Conservation (phyloP, 1,140 invertebrate species). For the Lucilia sericata region DNA sequence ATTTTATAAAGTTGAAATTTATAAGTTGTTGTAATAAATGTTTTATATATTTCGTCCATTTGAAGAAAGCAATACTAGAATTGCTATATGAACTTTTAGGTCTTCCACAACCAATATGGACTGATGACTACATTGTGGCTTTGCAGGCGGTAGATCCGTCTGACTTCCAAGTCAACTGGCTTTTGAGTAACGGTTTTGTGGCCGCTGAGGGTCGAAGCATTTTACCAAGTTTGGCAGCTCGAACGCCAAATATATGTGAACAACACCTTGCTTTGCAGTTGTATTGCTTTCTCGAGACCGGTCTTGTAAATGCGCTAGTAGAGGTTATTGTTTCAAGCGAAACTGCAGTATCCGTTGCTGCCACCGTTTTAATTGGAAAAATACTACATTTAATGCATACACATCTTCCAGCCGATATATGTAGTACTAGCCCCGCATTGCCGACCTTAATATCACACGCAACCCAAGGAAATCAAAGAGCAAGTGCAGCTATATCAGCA, state of each 20-base stretch:
- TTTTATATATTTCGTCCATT: conserved; percentile 49
- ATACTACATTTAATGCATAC: conserved; percentile 87
- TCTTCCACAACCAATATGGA: conserved; percentile 88
- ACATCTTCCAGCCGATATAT: conserved; percentile 86
- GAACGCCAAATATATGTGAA: conserved; percentile 90
- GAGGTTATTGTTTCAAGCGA: conserved; percentile 92
- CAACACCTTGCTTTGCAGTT: conserved; percentile 91
- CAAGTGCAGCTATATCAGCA: conserved; percentile 83
- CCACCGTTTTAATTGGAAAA: conserved; percentile 89
- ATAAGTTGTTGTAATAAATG: not conserved
- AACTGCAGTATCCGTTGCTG: conserved; percentile 88
- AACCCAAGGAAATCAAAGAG: conserved; percentile 80
- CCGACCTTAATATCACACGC: conserved; percentile 84
- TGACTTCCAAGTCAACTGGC: conserved; percentile 84
- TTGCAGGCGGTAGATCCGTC: conserved; percentile 88
- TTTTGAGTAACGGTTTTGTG: conserved; percentile 91
- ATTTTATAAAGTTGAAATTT: not conserved
- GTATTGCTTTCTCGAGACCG: conserved; percentile 87
- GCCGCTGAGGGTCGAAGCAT: conserved; percentile 87
- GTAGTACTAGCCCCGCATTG: conserved; percentile 83
- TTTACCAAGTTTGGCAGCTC: conserved; percentile 83
- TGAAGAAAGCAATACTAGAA: conserved; percentile 89
- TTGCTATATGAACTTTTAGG: conserved; percentile 90
- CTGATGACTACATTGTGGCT: conserved; percentile 89
- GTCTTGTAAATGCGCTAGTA: conserved; percentile 87